Evolutionary conservation across 64 coral and sea anemone species (phyloP).

Genomic region (Dendronephthya gigantea): DNA sequence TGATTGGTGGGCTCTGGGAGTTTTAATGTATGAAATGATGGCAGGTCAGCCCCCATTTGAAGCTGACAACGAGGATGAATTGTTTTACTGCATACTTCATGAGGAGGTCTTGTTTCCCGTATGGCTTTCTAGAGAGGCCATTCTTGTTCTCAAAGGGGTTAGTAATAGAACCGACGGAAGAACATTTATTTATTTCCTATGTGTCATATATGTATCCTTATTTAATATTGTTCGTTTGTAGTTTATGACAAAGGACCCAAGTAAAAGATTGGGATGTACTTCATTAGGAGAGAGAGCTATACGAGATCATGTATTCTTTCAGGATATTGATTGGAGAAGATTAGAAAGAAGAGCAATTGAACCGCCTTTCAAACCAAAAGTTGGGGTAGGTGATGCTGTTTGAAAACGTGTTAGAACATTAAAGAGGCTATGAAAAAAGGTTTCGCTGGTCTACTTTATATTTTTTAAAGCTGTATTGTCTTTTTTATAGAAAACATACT

Average conservation of each 20-base stretch:
- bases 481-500: slow-evolving; percentile 57
- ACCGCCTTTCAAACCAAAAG: slow-evolving; percentile 86
- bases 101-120: slow-evolving; percentile 94
- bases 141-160: slow-evolving; percentile 89
- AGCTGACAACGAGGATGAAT: slow-evolving; percentile 83
- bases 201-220: too few species aligned
- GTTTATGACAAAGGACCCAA: slow-evolving; percentile 87
- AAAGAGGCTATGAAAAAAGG: too few species aligned
- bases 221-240: neutral
- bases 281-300: slow-evolving; percentile 65
- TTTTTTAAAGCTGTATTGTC: neutral
- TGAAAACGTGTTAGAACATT: neutral
- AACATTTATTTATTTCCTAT: too few species aligned
- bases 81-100: slow-evolving; percentile 76
- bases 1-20: slow-evolving; percentile 91
- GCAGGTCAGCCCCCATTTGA: slow-evolving; percentile 95
- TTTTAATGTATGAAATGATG: slow-evolving; percentile 98
- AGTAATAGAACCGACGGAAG: too few species aligned
- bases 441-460: neutral
- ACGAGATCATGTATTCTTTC: slow-evolving; percentile 81
- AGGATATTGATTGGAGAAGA: slow-evolving; percentile 63
- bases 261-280: slow-evolving; percentile 74
- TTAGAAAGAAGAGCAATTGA: slow-evolving; percentile 54
- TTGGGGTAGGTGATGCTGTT: slow-evolving; percentile 57
- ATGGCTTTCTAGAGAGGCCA: slow-evolving; percentile 75